Conservation (phyloP, 2,888 invertebrate genomes). For the Elysia crispata region DNA sequence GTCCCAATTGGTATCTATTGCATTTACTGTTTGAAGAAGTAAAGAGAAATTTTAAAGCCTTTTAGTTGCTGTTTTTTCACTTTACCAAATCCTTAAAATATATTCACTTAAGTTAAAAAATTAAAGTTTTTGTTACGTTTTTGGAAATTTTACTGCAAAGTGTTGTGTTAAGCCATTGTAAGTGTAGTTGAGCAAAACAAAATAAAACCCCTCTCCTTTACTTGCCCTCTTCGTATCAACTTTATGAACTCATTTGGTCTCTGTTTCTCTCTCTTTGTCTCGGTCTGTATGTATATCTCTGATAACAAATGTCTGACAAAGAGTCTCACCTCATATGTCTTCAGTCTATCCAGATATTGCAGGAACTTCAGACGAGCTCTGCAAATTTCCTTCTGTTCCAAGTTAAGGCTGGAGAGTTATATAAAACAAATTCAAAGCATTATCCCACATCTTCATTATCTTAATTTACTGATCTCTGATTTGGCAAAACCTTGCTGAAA, state of each 20-base stretch:
- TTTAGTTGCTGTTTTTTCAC: no score
- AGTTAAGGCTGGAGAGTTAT: constrained; percentile 78
- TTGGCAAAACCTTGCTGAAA: neutral
- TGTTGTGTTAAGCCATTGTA: no score
- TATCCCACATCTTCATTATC: no score
- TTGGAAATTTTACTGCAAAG: no score
- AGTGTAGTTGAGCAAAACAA: no score
- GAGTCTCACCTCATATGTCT: constrained; percentile 82
- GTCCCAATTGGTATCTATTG: no score
- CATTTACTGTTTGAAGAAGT: no score
- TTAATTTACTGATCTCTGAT: neutral
- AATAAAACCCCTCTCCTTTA: neutral
- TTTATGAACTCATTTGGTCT: neutral
- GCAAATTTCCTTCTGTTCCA: constrained; percentile 84
- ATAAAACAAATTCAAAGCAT: constrained; percentile 18
- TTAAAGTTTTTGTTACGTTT: no score
- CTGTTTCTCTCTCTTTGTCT: no score
- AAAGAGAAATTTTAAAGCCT: no score
- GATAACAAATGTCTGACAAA: neutral
- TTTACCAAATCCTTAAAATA: no score
- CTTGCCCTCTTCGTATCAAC: neutral
- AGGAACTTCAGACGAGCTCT: constrained; percentile 84
- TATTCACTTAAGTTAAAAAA: no score
- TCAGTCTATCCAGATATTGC: constrained; percentile 84
- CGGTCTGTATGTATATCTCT: neutral